These are phyloP conservation scores for Graphium colonna DNA, from an alignment of 2,888 invertebrate genomes.

Conservation along the genomic window DNA sequence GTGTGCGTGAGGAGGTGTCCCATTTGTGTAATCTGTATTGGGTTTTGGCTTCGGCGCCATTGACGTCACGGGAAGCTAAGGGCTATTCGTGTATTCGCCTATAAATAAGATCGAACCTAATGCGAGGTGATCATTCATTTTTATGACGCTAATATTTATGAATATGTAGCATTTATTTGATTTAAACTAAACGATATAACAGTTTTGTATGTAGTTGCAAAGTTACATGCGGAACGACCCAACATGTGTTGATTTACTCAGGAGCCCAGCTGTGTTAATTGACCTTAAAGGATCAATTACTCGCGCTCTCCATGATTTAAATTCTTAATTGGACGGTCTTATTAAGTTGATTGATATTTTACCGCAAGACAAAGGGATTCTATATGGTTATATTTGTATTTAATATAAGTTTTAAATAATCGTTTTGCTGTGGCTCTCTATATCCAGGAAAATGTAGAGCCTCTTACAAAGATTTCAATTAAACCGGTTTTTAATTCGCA, in stretches of 20 bases:
- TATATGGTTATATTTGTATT: too few relatives aligned
- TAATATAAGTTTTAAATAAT: too few relatives aligned
- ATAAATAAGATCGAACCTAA: constrained; percentile 55
- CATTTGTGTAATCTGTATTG: constrained; percentile 42
- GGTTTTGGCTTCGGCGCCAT: constrained; percentile 46
- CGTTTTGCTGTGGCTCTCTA: too few relatives aligned
- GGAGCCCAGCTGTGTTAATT: constrained; percentile 9
- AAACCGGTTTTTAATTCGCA: too few relatives aligned
- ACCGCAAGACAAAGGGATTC: not conserved
- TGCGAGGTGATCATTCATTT: constrained; percentile 23
- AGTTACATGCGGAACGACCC: not conserved
- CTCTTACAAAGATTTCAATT: too few relatives aligned
- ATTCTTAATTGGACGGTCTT: constrained; percentile 1
- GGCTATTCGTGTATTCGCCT: constrained; percentile 62
- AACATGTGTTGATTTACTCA: not conserved
- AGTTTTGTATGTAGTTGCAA: not conserved
- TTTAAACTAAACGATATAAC: not conserved
- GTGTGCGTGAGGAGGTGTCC: constrained; percentile 43
- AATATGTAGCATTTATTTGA: not conserved
- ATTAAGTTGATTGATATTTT: not conserved
- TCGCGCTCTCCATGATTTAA: constrained; percentile 8
- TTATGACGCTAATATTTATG: not conserved
- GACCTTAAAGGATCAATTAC: constrained; percentile 16
- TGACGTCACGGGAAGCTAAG: constrained; percentile 56
- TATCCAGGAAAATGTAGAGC: too few relatives aligned